Evolutionary conservation across 2,888 invertebrate species (phyloP), one percentile per base, ranked within the genome.

Genomic region (Siphonodentalium dalli): DNA sequence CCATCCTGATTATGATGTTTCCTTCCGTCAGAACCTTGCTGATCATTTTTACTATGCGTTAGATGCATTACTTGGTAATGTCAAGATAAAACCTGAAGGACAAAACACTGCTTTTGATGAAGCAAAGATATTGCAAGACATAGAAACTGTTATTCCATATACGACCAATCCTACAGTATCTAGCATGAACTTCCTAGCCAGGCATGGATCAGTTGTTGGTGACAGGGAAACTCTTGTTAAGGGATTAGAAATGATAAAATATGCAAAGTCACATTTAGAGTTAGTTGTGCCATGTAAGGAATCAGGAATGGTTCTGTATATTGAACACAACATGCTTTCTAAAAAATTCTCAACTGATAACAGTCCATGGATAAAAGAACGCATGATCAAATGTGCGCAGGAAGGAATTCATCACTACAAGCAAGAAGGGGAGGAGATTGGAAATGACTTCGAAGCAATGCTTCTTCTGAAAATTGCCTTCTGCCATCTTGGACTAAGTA

Each of bases 381-480:
- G 18, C 18, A 41, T 65, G 20, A 35, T 65, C 8, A 47, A 58
- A 34, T 54, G 49, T 4, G 47, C 57, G 3, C 45, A 45, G 24
- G 20, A 47, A 11, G 60, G 56, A 7, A 61, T 65, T 15, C 37
- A 54, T 27, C 62, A 65, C 42, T 65, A 62, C 44, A 40, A 34
- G 13, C 38, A 45, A 26, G 65, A 65, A 37, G 35, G 52, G 26
- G 54, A 61, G 27, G 44, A 43, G 13, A 42, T 63, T 28, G 48
- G 51, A 34, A 50, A 52, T n/a, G 68, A 54, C 41, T 68, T 61
- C 47, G 58, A 37, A 39, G 61, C 58, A 46, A 64, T 55, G 61
- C 31, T 56, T n/a, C 26, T 52, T 44, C 41, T 59, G 11, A 63
- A 57, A 51, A 62, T 54, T 46, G 63, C 53, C 31, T 60, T 48